Conservation (phyloP, 2,888 invertebrate species). For the Trisateles emortualis region DNA sequence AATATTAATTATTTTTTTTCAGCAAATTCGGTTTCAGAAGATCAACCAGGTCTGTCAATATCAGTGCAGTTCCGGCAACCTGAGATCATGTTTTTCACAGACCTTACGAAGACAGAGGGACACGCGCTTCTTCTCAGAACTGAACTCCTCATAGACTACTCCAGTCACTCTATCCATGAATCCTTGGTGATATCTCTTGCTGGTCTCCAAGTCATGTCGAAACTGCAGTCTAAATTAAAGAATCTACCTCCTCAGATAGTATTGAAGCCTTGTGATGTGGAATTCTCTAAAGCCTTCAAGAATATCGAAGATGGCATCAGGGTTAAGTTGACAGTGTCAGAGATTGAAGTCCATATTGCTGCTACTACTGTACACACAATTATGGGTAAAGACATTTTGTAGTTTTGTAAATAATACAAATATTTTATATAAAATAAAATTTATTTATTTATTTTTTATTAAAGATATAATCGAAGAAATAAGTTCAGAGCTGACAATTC, state of each 20-base stretch:
- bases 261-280: constrained; percentile 90
- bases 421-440: not conserved
- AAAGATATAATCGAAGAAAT: constrained; percentile 84
- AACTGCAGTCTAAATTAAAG: constrained; percentile 84
- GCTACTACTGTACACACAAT: constrained; percentile 91
- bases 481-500: constrained; percentile 70
- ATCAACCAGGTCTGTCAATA: constrained; percentile 88
- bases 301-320: constrained; percentile 89
- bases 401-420: not conserved
- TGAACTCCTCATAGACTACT: constrained; percentile 90
- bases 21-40: constrained; percentile 82
- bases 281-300: constrained; percentile 88
- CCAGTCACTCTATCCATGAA: constrained; percentile 88
- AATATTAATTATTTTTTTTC: constrained; percentile 39
- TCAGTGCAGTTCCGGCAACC: constrained; percentile 92
- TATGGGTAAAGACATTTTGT: constrained; percentile 76
- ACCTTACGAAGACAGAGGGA: constrained; percentile 87
- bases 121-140: constrained; percentile 89
- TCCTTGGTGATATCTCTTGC: constrained; percentile 85
- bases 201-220: constrained; percentile 83
- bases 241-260: constrained; percentile 87
- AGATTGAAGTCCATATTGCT: constrained; percentile 90
- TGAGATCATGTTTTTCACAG: constrained; percentile 91
- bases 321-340: constrained; percentile 89
- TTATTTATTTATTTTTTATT: constrained; percentile 5